Evolutionary conservation across 2,113 vertebrate genomes (phyloP).

Genomic region (Dicaeum eximium): DNA sequence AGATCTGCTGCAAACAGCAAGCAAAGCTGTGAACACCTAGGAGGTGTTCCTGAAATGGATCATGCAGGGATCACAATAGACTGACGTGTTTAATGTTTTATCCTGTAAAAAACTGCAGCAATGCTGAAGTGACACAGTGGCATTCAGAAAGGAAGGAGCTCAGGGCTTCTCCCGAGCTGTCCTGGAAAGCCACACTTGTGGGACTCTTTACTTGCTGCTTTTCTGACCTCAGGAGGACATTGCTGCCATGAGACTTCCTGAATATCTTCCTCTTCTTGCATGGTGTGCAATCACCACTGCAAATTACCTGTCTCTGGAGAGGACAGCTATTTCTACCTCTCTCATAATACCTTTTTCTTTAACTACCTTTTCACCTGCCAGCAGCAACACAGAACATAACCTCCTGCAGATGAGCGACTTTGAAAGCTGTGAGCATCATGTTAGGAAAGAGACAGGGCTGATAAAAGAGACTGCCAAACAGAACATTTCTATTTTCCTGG

Average conservation of each 20-base stretch:
- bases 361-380: background rate
- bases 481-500: background rate
- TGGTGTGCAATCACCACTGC: background rate
- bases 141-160: background rate
- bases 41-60: background rate
- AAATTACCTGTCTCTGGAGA: background rate
- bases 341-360: background rate
- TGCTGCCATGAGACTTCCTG: background rate
- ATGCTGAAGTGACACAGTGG: background rate
- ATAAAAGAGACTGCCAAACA: background rate
- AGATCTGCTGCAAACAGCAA: background rate
- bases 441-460: background rate
- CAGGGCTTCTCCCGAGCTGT: background rate
- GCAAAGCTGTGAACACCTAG: background rate
- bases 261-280: background rate
- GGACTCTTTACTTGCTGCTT: background rate
- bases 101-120: background rate
- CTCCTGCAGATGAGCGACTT: background rate
- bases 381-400: background rate
- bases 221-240: background rate
- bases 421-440: background rate
- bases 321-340: background rate
- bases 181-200: background rate
- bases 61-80: background rate
- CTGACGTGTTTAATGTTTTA: background rate